A percentile compares a stretch with the other conserved stretches of the same genome.
These are phyloP conservation scores for Podilymbus podiceps DNA, from an alignment of 2,113 vertebrate species.

Conservation along the genomic window DNA sequence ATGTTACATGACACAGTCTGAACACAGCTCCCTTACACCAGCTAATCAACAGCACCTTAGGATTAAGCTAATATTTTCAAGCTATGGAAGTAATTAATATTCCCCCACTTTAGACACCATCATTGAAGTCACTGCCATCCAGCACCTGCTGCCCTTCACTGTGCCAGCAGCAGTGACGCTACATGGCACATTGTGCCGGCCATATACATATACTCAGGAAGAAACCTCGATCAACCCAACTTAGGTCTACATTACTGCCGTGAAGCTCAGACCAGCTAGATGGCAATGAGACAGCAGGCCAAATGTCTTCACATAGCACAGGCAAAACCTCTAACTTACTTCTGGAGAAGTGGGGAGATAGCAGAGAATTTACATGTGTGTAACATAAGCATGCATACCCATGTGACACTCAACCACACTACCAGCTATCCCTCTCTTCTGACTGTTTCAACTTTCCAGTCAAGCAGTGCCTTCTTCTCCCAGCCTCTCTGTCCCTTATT, in stretches of 20 bases:
- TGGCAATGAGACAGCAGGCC: background rate
- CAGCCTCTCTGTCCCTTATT: background rate
- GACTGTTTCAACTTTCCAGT: background rate
- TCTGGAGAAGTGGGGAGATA: background rate
- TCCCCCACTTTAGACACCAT: background rate
- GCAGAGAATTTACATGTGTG: background rate
- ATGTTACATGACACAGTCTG: background rate
- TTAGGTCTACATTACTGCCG: background rate
- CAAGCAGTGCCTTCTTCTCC: background rate
- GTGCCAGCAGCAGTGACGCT: background rate
- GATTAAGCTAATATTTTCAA: background rate
- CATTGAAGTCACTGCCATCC: background rate
- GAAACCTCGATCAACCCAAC: rapidly evolving
- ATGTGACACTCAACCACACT: background rate
- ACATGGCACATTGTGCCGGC: rapidly evolving
- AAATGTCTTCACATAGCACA: background rate
- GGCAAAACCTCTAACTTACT: background rate
- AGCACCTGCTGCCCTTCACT: background rate
- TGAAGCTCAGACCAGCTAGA: background rate
- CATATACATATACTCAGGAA: background rate
- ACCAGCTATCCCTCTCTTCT: background rate
- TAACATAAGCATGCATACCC: background rate
- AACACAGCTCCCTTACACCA: background rate
- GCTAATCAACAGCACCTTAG: background rate
- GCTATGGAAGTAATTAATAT: background rate